Evolutionary conservation across 2,113 vertebrate genomes (phyloP).

Genomic region (Numida meleagris): DNA sequence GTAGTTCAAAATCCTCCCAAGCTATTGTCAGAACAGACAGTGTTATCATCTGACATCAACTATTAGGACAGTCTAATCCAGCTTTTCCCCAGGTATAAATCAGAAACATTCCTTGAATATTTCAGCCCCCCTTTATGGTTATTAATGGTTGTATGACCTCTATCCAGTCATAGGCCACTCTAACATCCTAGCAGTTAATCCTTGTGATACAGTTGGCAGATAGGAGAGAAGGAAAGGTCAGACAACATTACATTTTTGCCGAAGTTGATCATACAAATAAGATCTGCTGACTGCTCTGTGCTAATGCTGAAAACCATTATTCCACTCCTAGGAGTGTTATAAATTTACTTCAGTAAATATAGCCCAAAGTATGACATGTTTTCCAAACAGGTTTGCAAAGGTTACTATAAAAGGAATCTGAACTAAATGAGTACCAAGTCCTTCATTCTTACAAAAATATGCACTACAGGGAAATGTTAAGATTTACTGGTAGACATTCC

Average conservation of each 20-base stretch:
- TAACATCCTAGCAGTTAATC: not conserved
- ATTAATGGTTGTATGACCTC: not conserved
- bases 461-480: not conserved
- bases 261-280: not conserved
- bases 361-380: not conserved
- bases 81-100: not conserved
- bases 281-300: not conserved
- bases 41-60: not conserved
- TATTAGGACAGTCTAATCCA: not conserved
- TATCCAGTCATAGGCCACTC: not conserved
- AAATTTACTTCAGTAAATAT: constrained; percentile 23
- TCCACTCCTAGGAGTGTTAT: not conserved
- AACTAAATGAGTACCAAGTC: constrained; percentile 7
- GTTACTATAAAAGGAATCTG: constrained; percentile 23
- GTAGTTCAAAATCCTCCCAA: not conserved
- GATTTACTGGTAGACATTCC: constrained; percentile 35
- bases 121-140: not conserved
- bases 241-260: not conserved
- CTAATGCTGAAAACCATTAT: not conserved
- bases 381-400: constrained; percentile 19
- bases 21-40: not conserved
- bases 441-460: constrained; percentile 39
- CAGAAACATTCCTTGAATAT: not conserved
- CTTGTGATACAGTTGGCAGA: not conserved
- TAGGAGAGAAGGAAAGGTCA: not conserved